A percentile compares a stretch with the other conserved stretches of the same genome.
These are phyloP conservation scores for Enoplosus armatus DNA, from an alignment of 2,797 vertebrate species.

Conservation along the genomic window DNA sequence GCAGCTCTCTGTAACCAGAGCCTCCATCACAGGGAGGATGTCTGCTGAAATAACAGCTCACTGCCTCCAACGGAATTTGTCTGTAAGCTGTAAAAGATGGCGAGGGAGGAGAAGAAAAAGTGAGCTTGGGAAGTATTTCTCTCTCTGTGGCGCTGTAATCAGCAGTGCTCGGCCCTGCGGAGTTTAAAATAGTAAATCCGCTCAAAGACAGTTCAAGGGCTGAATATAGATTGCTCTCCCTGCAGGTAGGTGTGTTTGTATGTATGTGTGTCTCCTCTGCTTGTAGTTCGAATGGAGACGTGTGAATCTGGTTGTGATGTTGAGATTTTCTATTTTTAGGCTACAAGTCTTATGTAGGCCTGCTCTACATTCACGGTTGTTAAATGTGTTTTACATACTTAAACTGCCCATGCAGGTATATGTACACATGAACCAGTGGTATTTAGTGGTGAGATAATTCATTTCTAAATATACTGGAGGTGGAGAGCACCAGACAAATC, in stretches of 20 bases:
- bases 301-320: slow-evolving; percentile 27
- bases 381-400: slow-evolving; percentile 15
- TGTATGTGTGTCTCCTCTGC: slow-evolving; percentile 41
- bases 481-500: neutral
- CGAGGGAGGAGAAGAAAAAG: slow-evolving; percentile 53
- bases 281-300: slow-evolving; percentile 37
- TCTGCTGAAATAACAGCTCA: slow-evolving; percentile 73
- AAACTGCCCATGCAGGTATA: neutral
- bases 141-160: slow-evolving; percentile 65
- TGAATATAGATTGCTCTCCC: slow-evolving; percentile 52
- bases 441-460: slow-evolving; percentile 3
- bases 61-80: slow-evolving; percentile 72
- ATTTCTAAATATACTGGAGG: neutral
- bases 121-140: slow-evolving; percentile 63
- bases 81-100: slow-evolving; percentile 73
- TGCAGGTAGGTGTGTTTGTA: slow-evolving; percentile 35
- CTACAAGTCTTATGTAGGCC: neutral
- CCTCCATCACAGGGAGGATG: slow-evolving; percentile 70
- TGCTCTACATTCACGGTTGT: neutral
- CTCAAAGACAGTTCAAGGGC: slow-evolving; percentile 76
- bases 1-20: slow-evolving; percentile 72
- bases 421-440: neutral
- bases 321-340: slow-evolving; percentile 37
- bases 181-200: slow-evolving; percentile 80
- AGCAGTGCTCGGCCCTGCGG: slow-evolving; percentile 49